These are phyloP conservation scores for Brachionus rotundiformis DNA, from an alignment of 1,140 invertebrate genomes.

Conservation along the genomic window DNA sequence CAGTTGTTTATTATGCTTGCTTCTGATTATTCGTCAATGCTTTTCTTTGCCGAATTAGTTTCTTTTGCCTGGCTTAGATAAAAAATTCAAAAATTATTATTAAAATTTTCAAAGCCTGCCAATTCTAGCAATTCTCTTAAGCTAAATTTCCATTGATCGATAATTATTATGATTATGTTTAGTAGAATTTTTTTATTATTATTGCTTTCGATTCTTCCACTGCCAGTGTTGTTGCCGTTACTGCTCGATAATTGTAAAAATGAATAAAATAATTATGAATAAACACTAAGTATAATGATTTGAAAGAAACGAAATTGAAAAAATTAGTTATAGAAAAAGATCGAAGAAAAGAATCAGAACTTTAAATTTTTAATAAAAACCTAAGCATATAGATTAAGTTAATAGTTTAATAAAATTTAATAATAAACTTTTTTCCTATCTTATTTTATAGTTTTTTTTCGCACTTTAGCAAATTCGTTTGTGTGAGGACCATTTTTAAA, in stretches of 20 bases:
- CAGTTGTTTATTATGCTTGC: slow-evolving; percentile 30
- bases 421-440: no score
- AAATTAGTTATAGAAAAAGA: slow-evolving; percentile 38
- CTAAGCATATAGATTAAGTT: neutral
- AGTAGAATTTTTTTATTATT: slow-evolving; percentile 36
- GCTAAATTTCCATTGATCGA: slow-evolving; percentile 38
- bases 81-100: slow-evolving; percentile 41
- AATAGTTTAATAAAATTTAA: neutral
- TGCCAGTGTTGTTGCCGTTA: slow-evolving; percentile 7
- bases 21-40: neutral
- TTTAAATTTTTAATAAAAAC: slow-evolving; percentile 13
- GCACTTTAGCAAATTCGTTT: no score
- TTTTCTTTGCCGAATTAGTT: neutral
- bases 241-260: slow-evolving; percentile 14
- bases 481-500: neutral
- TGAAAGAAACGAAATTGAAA: slow-evolving; percentile 4
- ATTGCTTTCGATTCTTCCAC: neutral
- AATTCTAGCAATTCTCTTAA: neutral
- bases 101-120: neutral
- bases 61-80: neutral
- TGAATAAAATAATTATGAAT: slow-evolving; percentile 52
- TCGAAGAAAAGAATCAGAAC: slow-evolving; percentile 12
- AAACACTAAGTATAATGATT: slow-evolving; percentile 47
- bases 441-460: no score
- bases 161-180: slow-evolving; percentile 41